Evolutionary conservation across 2,888 invertebrate genomes (phyloP).

Genomic region (Crossocerus cetratus): DNA sequence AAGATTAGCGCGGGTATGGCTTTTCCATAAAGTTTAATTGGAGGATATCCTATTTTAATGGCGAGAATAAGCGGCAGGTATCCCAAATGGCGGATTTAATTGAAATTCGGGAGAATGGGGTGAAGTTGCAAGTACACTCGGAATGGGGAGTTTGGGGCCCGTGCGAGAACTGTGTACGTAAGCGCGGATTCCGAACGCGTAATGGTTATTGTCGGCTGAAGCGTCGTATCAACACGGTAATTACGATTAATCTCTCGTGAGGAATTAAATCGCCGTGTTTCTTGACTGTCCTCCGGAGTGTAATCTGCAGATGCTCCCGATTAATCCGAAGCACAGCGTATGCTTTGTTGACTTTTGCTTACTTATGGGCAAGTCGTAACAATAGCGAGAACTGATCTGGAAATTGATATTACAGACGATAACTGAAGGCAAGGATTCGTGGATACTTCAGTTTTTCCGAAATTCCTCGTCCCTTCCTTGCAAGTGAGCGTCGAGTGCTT

Average conservation of each 20-base stretch:
- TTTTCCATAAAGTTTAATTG: too few species aligned
- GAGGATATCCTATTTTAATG: too few species aligned
- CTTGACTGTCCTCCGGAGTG: too few species aligned
- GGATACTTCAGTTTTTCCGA: conserved; percentile 59
- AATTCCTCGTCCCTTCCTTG: conserved; percentile 67
- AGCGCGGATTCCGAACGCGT: conserved; percentile 74
- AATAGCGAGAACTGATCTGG: not conserved
- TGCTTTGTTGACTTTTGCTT: too few species aligned
- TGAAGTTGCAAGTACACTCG: conserved; percentile 77
- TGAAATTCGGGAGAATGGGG: conserved; percentile 75
- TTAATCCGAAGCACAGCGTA: not conserved
- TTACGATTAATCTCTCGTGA: not conserved
- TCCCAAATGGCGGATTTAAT: conserved; percentile 76
- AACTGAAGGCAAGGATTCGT: conserved; percentile 32
- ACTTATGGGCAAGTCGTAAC: not conserved
- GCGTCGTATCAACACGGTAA: conserved; percentile 58
- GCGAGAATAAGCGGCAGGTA: conserved; percentile 50
- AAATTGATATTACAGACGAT: conserved; percentile 39
- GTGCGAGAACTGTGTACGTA: conserved; percentile 78
- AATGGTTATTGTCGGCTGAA: conserved; percentile 79
- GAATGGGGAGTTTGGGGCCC: conserved; percentile 79
- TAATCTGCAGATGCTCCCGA: not conserved
- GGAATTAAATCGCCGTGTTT: too few species aligned
- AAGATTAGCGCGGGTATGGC: conserved; percentile 8
- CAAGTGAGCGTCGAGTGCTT: conserved; percentile 55